These are phyloP conservation scores for Ectemnius lituratus DNA, from an alignment of 2,888 invertebrate species.

Conservation along the genomic window DNA sequence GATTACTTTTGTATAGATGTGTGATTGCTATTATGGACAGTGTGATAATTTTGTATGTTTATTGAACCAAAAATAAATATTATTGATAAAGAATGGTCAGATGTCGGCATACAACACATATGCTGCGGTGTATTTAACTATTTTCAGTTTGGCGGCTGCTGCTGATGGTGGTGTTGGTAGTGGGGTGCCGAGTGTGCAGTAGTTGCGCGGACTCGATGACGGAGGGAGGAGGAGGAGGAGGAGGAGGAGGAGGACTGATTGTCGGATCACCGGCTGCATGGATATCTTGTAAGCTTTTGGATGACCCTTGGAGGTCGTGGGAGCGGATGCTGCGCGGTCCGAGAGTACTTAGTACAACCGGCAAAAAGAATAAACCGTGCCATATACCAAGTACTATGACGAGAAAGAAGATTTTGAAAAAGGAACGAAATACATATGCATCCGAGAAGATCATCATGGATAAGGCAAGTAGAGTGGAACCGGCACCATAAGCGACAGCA, in stretches of 20 bases:
- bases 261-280: not conserved
- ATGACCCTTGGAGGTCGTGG: constrained; percentile 3
- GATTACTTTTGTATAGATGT: constrained; percentile 77
- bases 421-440: constrained; percentile 88
- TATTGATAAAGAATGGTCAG: constrained; percentile 73
- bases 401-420: constrained; percentile 87
- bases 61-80: constrained; percentile 78
- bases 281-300: constrained; percentile 7
- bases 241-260: no score
- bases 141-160: no score
- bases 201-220: no score
- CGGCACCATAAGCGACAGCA: constrained; percentile 88
- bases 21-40: constrained; percentile 77
- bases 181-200: no score
- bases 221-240: no score
- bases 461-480: constrained; percentile 87
- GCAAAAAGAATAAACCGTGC: constrained; percentile 87
- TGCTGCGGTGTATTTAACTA: no score
- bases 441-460: constrained; percentile 85
- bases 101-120: not conserved
- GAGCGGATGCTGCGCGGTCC: constrained; percentile 80
- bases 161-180: no score
- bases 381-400: constrained; percentile 89
- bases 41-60: constrained; percentile 78
- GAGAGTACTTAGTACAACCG: constrained; percentile 86